Base-by-base conservation (phyloP, 1,140 invertebrate genomes). In the Carposina sasakii region DNA sequence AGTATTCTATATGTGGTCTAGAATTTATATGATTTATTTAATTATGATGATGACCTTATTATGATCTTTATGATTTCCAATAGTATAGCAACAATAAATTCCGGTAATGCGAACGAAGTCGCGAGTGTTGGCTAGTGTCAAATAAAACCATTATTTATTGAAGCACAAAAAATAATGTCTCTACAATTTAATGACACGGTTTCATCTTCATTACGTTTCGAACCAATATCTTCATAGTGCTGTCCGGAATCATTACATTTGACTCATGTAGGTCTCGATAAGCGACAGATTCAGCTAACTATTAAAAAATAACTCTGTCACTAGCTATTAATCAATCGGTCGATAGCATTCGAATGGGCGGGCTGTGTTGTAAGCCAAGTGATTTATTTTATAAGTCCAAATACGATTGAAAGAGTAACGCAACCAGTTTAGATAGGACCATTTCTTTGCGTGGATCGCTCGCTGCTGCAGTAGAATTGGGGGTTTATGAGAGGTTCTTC, bases 291-390 rank as follows among this genome's bases (percentile, higher is more conserved):
- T 76, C 70, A 72, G 61, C 62, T 63, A 69, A 74, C 69, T 72
- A 74, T 76, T 77, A 75, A 76, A 78, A 70, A 76, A 76, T 77
- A 66, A 67, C 63, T 69, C 67, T 71, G 63, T 73, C 76, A 68
- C 61, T 67, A 60, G 61, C 77, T 76, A 81, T 81, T 73, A 79
- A 77, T 81, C 77, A 81, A 78, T n/a, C 69, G 58, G 76, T 78
- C 68, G 75, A 81, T 81, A 81, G 78, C 60, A 52, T 74, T 68
- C 57, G 57, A 73, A 75, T 73, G 71, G 74, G 74, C 69, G 69
- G 69, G 71, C 74, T 57, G 48, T 66, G 63, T 67, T 71, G 61
- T 63, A 68, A 60, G 40, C 54, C 63, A 65, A 64, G 67, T 78
- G 68, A 79, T 79, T 79, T 78, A 72, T 77, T 71, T 71, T 56